These are phyloP conservation scores for Rhagonycha lutea DNA, from an alignment of 2,888 invertebrate species.

Conservation along the genomic window DNA sequence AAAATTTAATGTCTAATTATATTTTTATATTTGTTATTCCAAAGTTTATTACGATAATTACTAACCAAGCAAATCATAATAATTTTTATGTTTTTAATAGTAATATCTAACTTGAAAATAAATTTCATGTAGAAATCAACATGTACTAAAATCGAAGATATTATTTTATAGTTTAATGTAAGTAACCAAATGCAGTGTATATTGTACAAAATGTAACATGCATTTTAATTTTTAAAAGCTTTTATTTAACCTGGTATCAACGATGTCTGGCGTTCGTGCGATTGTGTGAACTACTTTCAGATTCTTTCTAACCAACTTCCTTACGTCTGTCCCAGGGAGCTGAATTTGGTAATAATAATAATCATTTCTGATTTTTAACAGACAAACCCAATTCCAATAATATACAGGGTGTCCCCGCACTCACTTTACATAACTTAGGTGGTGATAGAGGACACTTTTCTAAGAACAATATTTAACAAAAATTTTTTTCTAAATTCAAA, in stretches of 20 bases:
- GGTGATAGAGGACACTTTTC: too few species aligned
- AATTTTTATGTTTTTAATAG: neutral
- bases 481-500: too few species aligned
- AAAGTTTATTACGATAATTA: neutral
- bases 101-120: neutral
- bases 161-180: neutral
- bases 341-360: too few species aligned
- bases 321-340: too few species aligned
- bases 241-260: neutral
- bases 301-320: too few species aligned
- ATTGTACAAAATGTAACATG: neutral
- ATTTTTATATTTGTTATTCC: neutral
- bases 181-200: neutral
- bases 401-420: too few species aligned
- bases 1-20: neutral
- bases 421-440: too few species aligned
- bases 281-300: too few species aligned
- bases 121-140: neutral
- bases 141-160: neutral
- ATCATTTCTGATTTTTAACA: too few species aligned
- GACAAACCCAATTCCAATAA: too few species aligned
- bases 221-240: neutral
- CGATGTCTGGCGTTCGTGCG: too few species aligned
- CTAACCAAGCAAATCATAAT: neutral
- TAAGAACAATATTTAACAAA: too few species aligned